Percentiles rank a stretch among this genome's conserved stretches.
Conservation (phyloP, 2,797 vertebrate genomes). For the Chelon labrosus region DNA sequence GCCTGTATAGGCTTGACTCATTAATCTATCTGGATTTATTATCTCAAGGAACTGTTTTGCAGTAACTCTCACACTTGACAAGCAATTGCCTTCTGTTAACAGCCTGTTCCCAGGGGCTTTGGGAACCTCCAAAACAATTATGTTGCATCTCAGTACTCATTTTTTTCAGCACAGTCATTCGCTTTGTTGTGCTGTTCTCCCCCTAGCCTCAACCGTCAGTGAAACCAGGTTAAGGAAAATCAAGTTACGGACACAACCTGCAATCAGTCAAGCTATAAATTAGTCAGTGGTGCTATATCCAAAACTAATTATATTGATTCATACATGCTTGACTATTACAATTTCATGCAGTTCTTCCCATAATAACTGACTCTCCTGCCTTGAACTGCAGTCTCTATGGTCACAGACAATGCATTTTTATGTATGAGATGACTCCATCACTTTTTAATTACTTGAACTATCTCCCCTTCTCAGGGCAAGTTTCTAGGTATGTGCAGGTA, state of each 20-base stretch:
- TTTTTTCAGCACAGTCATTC: constrained; percentile 3
- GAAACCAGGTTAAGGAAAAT: neutral
- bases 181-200: constrained; percentile 5
- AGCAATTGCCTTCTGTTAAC: neutral
- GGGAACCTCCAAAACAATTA: constrained; percentile 21
- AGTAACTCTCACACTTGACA: neutral
- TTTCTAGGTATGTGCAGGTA: too few relatives aligned
- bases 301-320: neutral
- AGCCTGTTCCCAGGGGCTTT: constrained; percentile 10
- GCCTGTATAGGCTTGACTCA: constrained; percentile 7
- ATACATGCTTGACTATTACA: constrained; percentile 5
- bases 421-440: too few relatives aligned
- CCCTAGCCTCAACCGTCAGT: constrained; percentile 4
- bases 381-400: too few relatives aligned
- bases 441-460: too few relatives aligned
- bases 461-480: too few relatives aligned
- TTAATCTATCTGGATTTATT: constrained; percentile 23
- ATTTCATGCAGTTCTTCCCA: neutral
- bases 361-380: neutral
- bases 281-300: neutral
- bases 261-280: neutral
- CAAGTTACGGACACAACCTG: neutral
- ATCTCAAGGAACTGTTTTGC: neutral
- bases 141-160: constrained; percentile 3
- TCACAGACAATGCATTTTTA: too few relatives aligned